Conservation (phyloP, 2,888 invertebrate species). For the Trypoxylon attenuatum region DNA sequence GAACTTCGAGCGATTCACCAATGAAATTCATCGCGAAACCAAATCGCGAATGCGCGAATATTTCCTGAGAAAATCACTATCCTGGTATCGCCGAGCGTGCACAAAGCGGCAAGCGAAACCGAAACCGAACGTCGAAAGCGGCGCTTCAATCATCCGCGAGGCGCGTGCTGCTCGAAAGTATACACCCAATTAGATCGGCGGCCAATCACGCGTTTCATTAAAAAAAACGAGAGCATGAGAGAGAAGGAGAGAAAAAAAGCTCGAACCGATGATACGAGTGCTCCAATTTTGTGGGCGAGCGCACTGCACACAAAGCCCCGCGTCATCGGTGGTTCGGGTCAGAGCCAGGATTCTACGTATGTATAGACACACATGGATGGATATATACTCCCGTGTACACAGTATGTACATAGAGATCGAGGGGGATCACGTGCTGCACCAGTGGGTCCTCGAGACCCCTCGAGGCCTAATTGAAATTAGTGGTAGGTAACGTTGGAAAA, state of each 20-base stretch:
- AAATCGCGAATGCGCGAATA: no score
- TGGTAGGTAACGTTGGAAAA: conserved; percentile 42
- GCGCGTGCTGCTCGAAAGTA: conserved; percentile 20
- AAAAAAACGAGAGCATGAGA: no score
- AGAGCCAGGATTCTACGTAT: neutral
- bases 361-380: neutral
- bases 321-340: neutral
- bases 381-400: no score
- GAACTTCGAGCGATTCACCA: no score
- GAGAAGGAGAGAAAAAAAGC: neutral
- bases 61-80: no score
- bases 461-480: conserved; percentile 47
- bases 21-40: no score
- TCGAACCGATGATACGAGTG: neutral
- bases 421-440: conserved; percentile 1
- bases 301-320: neutral
- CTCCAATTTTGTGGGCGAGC: neutral
- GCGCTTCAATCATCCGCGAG: no score
- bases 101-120: no score
- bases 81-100: no score
- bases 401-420: no score
- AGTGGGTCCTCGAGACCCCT: neutral
- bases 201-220: neutral
- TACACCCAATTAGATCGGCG: neutral
- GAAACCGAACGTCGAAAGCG: no score